phyloP scores from a whole-genome alignment of 2,888 invertebrate genomes.

The Aleiodes alternator region DNA sequence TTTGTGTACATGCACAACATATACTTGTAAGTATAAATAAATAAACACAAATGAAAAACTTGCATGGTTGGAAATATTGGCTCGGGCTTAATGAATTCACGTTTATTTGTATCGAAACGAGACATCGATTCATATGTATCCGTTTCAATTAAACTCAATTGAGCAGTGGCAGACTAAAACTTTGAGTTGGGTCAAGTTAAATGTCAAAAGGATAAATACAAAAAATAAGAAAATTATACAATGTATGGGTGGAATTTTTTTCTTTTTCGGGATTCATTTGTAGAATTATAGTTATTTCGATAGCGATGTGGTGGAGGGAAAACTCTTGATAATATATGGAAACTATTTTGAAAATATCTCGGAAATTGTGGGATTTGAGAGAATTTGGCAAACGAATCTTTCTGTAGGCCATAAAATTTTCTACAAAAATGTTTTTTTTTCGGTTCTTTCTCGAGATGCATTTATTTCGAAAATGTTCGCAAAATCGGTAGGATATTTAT shows the following conservation, averaged over 20 bases:
- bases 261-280: not conserved
- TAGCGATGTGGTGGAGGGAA: not conserved
- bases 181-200: conserved; percentile 30
- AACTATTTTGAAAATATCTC: no score
- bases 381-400: no score
- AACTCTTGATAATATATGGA: not conserved
- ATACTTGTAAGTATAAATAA: conserved; percentile 81
- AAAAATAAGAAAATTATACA: not conserved
- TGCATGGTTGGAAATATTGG: not conserved
- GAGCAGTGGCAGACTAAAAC: conserved; percentile 45
- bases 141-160: conserved; percentile 23
- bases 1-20: conserved; percentile 96
- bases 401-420: no score
- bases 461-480: no score
- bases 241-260: not conserved
- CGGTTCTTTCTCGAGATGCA: no score
- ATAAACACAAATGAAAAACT: conserved; percentile 22
- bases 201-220: not conserved
- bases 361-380: no score
- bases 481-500: no score
- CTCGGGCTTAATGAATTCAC: conserved; percentile 4
- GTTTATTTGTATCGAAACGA: conserved; percentile 5
- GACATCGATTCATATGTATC: conserved; percentile 4
- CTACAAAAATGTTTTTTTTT: no score
- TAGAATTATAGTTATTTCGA: no score